These are phyloP conservation scores for Sterrhoptilus dennistouni DNA, from an alignment of 2,113 vertebrate genomes.

Conservation along the genomic window DNA sequence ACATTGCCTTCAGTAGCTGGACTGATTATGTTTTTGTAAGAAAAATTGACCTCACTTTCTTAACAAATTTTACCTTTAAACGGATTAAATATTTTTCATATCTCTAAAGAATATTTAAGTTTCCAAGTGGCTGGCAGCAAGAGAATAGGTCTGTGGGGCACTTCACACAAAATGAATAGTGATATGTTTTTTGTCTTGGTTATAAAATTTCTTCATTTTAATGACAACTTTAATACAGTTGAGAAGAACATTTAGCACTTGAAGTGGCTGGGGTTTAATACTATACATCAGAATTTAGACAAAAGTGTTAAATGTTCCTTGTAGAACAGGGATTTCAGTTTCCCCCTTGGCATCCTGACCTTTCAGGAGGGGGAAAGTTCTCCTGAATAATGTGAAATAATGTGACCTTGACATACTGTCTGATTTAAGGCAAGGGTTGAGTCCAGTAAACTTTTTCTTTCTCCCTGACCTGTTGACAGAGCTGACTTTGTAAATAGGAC, in stretches of 20 bases:
- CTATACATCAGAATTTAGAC: neutral
- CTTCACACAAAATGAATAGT: neutral
- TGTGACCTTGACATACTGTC: neutral
- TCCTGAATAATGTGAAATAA: neutral
- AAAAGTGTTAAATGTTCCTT: neutral
- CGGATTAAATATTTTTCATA: neutral
- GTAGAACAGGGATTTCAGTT: neutral
- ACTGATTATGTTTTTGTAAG: neutral
- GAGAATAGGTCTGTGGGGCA: neutral
- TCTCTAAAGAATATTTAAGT: neutral
- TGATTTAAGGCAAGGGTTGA: neutral
- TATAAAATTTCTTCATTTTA: neutral
- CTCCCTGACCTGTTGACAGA: neutral
- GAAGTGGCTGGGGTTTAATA: neutral
- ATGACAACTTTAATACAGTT: neutral
- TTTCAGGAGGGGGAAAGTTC: neutral
- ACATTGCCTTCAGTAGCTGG: neutral
- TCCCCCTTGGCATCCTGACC: neutral
- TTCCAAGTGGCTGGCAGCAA: fast-evolving
- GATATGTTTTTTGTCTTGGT: neutral
- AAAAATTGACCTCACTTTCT: neutral
- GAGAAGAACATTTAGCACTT: neutral
- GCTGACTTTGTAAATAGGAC: neutral
- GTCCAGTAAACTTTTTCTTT: neutral
- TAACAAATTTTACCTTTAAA: neutral